Percentiles rank a stretch among this genome's conserved stretches.
phyloP scores from a whole-genome alignment of 2,797 vertebrate species.

The Sibirionetta formosa region DNA sequence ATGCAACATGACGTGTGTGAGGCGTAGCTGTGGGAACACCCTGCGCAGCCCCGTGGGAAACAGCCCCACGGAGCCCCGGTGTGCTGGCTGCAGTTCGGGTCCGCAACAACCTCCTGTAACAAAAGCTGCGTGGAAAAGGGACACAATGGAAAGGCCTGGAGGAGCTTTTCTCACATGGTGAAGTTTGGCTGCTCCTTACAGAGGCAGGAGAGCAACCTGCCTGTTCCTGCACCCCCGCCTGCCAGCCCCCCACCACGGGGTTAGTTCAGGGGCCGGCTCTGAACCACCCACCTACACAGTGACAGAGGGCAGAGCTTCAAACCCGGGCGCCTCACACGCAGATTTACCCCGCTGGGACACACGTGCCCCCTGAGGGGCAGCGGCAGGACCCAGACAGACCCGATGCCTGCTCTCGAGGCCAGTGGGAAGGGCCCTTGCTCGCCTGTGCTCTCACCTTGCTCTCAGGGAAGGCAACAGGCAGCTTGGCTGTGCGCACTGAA shows the following conservation, averaged over 20 bases:
- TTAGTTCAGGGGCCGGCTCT: neutral
- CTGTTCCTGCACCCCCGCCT: neutral
- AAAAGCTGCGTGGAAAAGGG: neutral
- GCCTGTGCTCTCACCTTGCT: neutral
- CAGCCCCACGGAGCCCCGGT: neutral
- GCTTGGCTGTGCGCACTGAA: neutral
- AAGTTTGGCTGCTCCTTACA: neutral
- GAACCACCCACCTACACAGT: neutral
- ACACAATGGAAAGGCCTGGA: neutral
- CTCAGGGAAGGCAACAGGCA: fast-evolving
- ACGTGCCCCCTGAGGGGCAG: neutral
- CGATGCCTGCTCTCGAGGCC: neutral
- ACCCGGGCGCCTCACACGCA: neutral
- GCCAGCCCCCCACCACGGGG: neutral
- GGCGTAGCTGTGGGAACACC: neutral
- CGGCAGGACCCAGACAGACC: neutral
- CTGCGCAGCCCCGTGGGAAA: neutral
- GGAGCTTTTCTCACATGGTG: neutral
- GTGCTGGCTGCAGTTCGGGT: neutral
- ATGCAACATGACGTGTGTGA: neutral
- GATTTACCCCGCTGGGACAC: neutral
- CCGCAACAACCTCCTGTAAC: neutral
- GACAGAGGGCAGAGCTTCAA: neutral
- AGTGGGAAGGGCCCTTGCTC: neutral
- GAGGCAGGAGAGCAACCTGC: neutral